Evolutionary conservation across 2,888 invertebrate genomes (phyloP), one percentile per base, ranked within the genome.

Genomic region (Ctena decussata): DNA sequence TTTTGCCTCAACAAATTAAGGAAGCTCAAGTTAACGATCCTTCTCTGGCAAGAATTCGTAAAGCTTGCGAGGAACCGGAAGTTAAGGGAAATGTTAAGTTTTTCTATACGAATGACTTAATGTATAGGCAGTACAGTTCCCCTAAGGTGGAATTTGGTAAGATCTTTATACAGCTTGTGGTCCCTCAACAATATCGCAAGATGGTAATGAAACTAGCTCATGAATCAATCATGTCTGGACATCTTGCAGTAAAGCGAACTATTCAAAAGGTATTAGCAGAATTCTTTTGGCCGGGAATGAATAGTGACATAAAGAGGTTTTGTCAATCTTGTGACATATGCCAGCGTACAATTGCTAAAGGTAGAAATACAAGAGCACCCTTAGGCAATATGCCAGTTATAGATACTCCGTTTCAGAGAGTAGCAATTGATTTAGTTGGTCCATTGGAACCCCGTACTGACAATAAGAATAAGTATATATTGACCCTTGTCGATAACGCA

Each of bases 211-310:
- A 44, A 37, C 35, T 87, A 11, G 90, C 90, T 12, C 90, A 90
- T 75, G 87, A 89, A 30, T 78, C 82, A 24, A 80, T 83, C 15
- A 49, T 89, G 70, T 60, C 74, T 18, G 77, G 81, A 1, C 81
- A 81, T 24, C 15, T 77, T 11, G 76, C 44, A 5, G 53, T 41
- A 12, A 77, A 44, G 24, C 27, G 37, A 18, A 77, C 81, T 1
- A 12, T 44, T 5, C 21, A 15, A 18, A 81, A 37, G 53, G 32
- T 81, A 0, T 15, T 77, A 12, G 74, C 65, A 18, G 74, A 77
- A n/a, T 89, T 91, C 46, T 89, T 80, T 46, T 91, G 89, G 86
- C 89, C 89, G 21, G 85, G 85, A 1, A 41, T 82, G 0, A 39
- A 69, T 12, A 83, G 87, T 71, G 81, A 35, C 35, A n/a, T 85